These are phyloP conservation scores for Litocranius walleri DNA, from an alignment of 2,113 vertebrate species.

Conservation along the genomic window DNA sequence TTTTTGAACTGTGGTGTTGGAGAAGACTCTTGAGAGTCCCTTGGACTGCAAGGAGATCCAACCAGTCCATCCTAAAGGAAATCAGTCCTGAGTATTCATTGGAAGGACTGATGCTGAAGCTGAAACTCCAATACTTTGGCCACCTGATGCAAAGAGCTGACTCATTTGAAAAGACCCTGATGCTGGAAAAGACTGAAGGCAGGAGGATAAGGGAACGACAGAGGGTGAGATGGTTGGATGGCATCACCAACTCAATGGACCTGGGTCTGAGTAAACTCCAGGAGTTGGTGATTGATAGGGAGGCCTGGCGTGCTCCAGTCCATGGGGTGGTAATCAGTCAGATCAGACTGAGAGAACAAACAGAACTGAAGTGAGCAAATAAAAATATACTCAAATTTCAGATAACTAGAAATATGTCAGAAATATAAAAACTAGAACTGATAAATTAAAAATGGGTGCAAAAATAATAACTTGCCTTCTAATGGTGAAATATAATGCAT, in stretches of 20 bases:
- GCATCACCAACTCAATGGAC: not conserved
- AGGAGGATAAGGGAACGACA: not conserved
- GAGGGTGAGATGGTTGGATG: not conserved
- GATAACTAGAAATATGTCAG: not conserved
- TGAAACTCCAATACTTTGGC: not conserved
- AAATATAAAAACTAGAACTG: not conserved
- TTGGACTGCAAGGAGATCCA: not conserved
- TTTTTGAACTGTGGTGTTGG: not conserved
- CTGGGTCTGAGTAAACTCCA: not conserved
- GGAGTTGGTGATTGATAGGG: not conserved
- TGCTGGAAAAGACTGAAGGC: not conserved
- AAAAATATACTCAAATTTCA: not conserved
- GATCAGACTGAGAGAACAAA: not conserved
- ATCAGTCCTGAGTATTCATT: not conserved
- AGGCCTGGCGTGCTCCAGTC: not conserved
- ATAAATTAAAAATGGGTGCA: not conserved
- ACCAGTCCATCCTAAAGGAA: not conserved
- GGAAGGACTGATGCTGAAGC: not conserved
- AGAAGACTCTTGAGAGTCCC: not conserved
- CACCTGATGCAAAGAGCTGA: not conserved
- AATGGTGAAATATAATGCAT: not conserved
- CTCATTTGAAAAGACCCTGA: not conserved
- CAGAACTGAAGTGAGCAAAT: not conserved
- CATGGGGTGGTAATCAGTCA: not conserved
- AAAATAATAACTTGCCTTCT: constrained; percentile 6